Conservation (phyloP, 2,113 vertebrate species). For the Sorex araneus region DNA sequence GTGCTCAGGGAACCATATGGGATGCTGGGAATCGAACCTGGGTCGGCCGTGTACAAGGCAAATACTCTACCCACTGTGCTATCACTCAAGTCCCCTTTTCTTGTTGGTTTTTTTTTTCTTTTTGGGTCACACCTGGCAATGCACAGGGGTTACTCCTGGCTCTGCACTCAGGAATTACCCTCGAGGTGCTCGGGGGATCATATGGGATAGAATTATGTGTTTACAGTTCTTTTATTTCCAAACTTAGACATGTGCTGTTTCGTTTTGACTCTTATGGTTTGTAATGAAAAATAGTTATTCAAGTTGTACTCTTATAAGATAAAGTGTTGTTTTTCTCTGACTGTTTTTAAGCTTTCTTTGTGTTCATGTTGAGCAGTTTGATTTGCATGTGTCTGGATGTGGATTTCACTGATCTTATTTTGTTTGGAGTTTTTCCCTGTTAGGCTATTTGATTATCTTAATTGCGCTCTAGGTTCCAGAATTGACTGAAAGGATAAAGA, state of each 20-base stretch:
- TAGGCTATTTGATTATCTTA: conserved; percentile 16
- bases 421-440: conserved; percentile 51
- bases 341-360: conserved; percentile 50
- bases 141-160: too few relatives aligned
- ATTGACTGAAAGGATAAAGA: conserved; percentile 50
- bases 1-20: too few relatives aligned
- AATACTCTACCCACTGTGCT: too few relatives aligned
- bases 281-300: conserved; percentile 44
- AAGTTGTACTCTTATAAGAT: conserved; percentile 24
- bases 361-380: conserved; percentile 33
- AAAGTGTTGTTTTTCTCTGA: conserved; percentile 20
- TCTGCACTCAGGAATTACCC: too few relatives aligned
- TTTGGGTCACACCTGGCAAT: too few relatives aligned
- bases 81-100: too few relatives aligned
- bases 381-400: conserved; percentile 32
- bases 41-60: too few relatives aligned
- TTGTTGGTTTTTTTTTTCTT: too few relatives aligned
- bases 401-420: conserved; percentile 38
- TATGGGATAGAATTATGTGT: conserved; percentile 58
- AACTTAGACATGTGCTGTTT: not conserved
- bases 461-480: conserved; percentile 40
- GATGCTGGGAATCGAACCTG: too few relatives aligned
- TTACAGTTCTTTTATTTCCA: not conserved
- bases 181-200: too few relatives aligned
- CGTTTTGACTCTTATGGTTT: conserved; percentile 36